phyloP scores from a whole-genome alignment of 2,797 vertebrate genomes.

The Epinephelus malabaricus region DNA sequence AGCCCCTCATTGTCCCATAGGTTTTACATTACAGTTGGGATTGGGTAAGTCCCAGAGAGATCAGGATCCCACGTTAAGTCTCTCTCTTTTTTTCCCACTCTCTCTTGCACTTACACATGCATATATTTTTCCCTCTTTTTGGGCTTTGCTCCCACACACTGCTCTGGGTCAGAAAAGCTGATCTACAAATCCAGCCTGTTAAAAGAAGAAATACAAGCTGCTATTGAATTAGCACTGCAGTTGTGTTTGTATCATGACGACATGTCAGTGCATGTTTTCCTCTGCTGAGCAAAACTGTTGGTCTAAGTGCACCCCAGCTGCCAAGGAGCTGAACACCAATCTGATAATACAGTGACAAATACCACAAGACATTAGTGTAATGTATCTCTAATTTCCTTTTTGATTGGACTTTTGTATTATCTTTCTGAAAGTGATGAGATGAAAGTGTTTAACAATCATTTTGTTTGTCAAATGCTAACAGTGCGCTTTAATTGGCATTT shows the following conservation, averaged over 20 bases:
- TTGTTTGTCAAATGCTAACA: background rate
- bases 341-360: slow-evolving; percentile 39
- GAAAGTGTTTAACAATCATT: background rate
- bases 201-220: slow-evolving; percentile 75
- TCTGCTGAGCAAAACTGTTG: slow-evolving; percentile 56
- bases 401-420: background rate
- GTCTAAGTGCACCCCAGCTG: slow-evolving; percentile 53
- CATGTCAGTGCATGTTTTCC: slow-evolving; percentile 64
- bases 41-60: slow-evolving; percentile 77
- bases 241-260: slow-evolving; percentile 65
- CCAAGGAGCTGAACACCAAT: slow-evolving; percentile 35
- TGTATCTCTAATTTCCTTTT: background rate
- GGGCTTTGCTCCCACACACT: slow-evolving; percentile 63
- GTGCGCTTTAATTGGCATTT: background rate
- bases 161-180: slow-evolving; percentile 39
- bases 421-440: background rate
- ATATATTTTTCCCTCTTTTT: slow-evolving; percentile 25
- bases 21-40: slow-evolving; percentile 85
- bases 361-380: slow-evolving; percentile 7
- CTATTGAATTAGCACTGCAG: slow-evolving; percentile 59
- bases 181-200: slow-evolving; percentile 73
- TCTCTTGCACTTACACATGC: slow-evolving; percentile 23
- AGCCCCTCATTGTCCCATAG: slow-evolving; percentile 79
- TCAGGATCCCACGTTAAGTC: slow-evolving; percentile 69
- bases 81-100: slow-evolving; percentile 31